Evolutionary conservation across 1,140 invertebrate species (phyloP), one percentile per base, ranked within the genome.

Genomic region (Ericerus pela): DNA sequence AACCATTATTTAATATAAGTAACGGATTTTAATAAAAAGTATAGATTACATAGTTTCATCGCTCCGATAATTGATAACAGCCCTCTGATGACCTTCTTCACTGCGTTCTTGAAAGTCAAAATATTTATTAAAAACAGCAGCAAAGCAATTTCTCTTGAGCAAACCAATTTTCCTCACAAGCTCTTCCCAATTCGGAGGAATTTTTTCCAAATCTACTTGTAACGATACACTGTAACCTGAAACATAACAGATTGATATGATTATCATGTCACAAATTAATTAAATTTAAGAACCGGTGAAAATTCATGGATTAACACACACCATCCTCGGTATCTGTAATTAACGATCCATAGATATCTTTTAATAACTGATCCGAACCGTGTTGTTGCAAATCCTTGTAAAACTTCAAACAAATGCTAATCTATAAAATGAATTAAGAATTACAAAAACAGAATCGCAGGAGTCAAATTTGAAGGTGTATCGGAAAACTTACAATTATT

Each of bases 51-150:
- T 80, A 53, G 95, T 99, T 76, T 99, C 96, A 79, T 99, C 93
- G 70, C 95, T 92, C 67, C 96, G 78, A 70, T 98, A 99, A 72
- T 97, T 89, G 69, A 99, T 97, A 55, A 99, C 91, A 57, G 96
- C 96, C 68, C 90, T 78, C 69, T 92, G 89, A 60, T 95, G 84
- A 10, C 85, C 83, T 67, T 92, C 84, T 66, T 85, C 81, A 1
- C 87, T 89, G 62, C 85, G 79, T 69, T 94, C 90, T 78, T 99
- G 95, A 70, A 93, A 94, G 68, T 95, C 84, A 73, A 99, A 99
- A 75, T 99, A 99, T 67, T 97, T 96, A 73, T 99, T 93, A 75
- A 99, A 99, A 30, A 99, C 94, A 36, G 95, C 96, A 16, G 95
- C 96, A 75, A 99, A 99, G 73, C 96, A 99, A 72, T 99, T 95